phyloP scores from a whole-genome alignment of 2,113 vertebrate species.

The Elgaria multicarinata region DNA sequence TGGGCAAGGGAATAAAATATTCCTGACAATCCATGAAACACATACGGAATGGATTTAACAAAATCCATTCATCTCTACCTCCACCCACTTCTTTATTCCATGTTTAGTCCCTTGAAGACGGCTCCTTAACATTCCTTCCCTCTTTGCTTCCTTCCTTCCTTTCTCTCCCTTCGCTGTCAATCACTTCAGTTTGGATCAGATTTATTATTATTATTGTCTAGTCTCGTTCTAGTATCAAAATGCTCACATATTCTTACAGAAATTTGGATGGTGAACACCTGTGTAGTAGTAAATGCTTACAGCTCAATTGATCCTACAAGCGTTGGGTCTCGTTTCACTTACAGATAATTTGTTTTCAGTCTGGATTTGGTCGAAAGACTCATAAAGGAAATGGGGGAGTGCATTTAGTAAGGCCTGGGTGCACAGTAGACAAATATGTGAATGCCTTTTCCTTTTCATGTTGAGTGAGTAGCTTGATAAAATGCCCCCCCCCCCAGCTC shows the following conservation, averaged over 20 bases:
- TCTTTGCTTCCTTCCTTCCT: background rate
- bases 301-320: background rate
- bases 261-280: background rate
- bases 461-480: conserved; percentile 47
- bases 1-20: too few relatives aligned
- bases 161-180: too few relatives aligned
- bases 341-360: conserved; percentile 13
- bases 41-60: too few relatives aligned
- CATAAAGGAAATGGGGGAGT: conserved; percentile 21
- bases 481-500: background rate
- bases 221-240: background rate
- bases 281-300: accelerated
- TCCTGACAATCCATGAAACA: too few relatives aligned
- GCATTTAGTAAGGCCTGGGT: background rate
- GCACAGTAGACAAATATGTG: conserved; percentile 19
- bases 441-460: conserved; percentile 36
- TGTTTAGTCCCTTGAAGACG: background rate
- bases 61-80: too few relatives aligned
- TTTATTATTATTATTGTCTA: background rate
- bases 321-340: background rate
- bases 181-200: background rate
- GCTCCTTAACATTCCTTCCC: background rate
- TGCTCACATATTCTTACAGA: background rate
- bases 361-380: background rate
- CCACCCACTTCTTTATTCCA: background rate